Evolutionary conservation across 2,797 vertebrate genomes (phyloP), one percentile per base, ranked within the genome.

Genomic region (Hozukius guyotensis): DNA sequence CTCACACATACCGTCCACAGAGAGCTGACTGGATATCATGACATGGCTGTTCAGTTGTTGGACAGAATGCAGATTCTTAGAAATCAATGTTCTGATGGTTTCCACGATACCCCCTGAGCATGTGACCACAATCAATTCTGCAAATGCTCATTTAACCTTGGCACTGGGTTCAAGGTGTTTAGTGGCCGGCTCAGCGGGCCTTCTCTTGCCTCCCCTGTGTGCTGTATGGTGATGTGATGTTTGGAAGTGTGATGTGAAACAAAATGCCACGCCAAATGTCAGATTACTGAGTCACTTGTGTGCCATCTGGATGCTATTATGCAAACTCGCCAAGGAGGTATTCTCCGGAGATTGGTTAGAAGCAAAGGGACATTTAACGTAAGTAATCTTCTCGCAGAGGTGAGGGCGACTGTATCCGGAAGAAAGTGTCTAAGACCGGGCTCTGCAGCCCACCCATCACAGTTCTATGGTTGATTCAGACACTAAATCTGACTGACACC

Each of bases 291-390:
- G 88, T 96, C 95, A 96, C 88, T 92, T 72, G 74, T 65, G 66
- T 56, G 86, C 96, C 95, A 96, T 96, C 95, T 95, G 95, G 94
- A 93, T 90, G 90, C 90, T 90, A 92, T 94, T 93, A 95, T 93
- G 89, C 89, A 90, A 87, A 93, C 87, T 88, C 72, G 46, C 77
- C 89, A 74, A 82, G 88, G 88, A 94, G 93, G 88, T 88, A 86
- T 93, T 92, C 91, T 94, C 91, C 61, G 27, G 87, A 85, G 90
- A 87, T 83, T 80, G 67, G 77, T 89, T 89, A 80, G 78, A 69
- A 78, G 60, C 1, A 3, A 77, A 79, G 74, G 61, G 42, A 70
- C 75, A 83, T 72, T 76, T 69, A 71, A 82, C 34, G 66, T 84
- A 88, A 91, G 86, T 83, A 90, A 93, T 89, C 31, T 61, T 83